Base-by-base conservation (phyloP, 2,888 invertebrate genomes). In the Eurytoma adleriae region DNA sequence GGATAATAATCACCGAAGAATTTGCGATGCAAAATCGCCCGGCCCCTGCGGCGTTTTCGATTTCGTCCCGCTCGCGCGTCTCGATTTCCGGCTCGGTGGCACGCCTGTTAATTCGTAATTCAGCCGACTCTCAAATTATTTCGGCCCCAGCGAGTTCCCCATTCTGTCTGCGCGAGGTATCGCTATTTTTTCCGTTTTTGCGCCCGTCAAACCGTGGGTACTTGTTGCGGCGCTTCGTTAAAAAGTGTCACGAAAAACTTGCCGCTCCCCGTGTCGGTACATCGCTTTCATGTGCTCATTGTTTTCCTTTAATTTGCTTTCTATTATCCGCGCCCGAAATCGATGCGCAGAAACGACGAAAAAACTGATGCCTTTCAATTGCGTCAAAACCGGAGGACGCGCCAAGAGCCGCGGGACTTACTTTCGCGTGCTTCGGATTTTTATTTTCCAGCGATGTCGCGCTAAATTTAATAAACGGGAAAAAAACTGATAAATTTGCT, bases 21-120 rank as follows among this genome's bases (percentile, higher is more conserved):
- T 76, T 77, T 77, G 64, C 70, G 72, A 78, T 72, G 72, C 67
- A 61, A 78, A 72, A 72, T 72, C 52, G 13, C 30, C 30, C 62
- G 52, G 12, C 30, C 52, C 48, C 50, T 30, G 54, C 14, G 3
- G 66, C 68, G 70, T 77, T 77, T 70, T 77, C 66, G 66, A 77
- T 70, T 70, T 64, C 70, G n/a, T 14, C 54, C 16, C 61, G 10
- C 40, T n/a, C n/a, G n/a, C n/a, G n/a, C n/a, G 13, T 14, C 59
- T 68, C 59, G 69, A 50, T 62, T 69, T 64, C 62, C 66, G 57
- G 62, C 52, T 68, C 57, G 75, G 73, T 69, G 67, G 54, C n/a
- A 54, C 40, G 40, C 40, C 30, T 50, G 59, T 24, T 48, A 74
- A 78, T 73, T 66, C 74, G 40, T 59, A 59, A 59, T 59, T 59